Evolutionary conservation across 2,113 vertebrate genomes (phyloP).

Genomic region (Felis chaus): DNA sequence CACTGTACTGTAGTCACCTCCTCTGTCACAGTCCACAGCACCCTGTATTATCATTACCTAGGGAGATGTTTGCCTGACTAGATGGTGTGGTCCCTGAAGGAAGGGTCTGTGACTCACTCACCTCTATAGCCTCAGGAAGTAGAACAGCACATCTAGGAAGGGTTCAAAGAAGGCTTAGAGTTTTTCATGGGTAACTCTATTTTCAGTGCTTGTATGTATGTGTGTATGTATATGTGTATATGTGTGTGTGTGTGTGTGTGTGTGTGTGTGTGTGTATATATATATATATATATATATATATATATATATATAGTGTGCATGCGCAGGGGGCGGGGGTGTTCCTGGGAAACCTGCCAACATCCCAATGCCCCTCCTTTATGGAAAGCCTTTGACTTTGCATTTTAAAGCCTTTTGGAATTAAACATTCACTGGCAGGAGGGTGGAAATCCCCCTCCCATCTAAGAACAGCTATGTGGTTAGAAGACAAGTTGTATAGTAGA

Average conservation of each 20-base stretch:
- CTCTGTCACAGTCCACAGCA: background rate
- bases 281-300: too few species aligned
- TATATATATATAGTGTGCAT: too few species aligned
- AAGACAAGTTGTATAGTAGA: background rate
- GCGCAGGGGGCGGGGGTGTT: too few species aligned
- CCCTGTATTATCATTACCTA: background rate
- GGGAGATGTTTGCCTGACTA: background rate
- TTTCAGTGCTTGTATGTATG: background rate
- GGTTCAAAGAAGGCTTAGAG: background rate
- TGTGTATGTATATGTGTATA: too few species aligned
- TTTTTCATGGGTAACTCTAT: background rate
- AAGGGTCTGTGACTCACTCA: background rate
- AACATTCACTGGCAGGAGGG: background rate
- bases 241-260: too few species aligned
- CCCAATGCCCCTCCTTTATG: background rate
- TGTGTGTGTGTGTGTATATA: too few species aligned
- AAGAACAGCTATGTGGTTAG: background rate
- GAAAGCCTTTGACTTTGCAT: background rate
- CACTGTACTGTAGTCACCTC: background rate
- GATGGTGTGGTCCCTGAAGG: background rate
- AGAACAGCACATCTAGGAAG: background rate
- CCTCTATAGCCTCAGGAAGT: background rate
- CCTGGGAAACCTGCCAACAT: background rate
- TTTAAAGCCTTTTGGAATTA: background rate
- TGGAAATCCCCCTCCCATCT: background rate